Conservation (phyloP, 2,113 vertebrate species). For the Callipepla californica region DNA sequence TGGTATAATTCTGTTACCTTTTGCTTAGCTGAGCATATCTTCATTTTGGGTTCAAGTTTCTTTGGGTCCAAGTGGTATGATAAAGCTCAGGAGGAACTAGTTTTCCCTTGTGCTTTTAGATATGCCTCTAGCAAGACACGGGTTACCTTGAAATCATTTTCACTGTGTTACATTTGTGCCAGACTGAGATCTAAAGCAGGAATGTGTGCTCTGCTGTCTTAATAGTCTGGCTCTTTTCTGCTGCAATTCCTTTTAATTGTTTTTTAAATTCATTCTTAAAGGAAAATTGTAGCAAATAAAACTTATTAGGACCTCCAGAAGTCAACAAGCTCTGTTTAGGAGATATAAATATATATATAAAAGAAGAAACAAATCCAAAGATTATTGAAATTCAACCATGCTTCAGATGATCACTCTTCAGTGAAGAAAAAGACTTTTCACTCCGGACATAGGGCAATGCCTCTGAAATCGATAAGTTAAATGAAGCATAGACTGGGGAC, state of each 20-base stretch:
- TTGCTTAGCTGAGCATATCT: not conserved
- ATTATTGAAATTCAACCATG: constrained; percentile 20
- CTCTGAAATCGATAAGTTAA: constrained; percentile 64
- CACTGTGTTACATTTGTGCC: not conserved
- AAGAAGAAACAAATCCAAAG: not conserved
- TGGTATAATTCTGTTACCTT: not conserved
- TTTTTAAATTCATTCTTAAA: not conserved
- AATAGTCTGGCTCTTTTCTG: not conserved
- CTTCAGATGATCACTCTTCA: constrained; percentile 23
- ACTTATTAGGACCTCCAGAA: not conserved
- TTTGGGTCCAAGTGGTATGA: not conserved
- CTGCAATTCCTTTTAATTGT: not conserved
- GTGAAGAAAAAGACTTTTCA: constrained; percentile 38
- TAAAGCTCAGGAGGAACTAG: not conserved
- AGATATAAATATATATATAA: not conserved
- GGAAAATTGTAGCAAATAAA: not conserved
- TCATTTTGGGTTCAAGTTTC: not conserved
- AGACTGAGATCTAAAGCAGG: not conserved
- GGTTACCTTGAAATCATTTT: not conserved
- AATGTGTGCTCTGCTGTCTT: not conserved
- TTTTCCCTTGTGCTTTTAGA: not conserved
- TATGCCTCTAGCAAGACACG: not conserved
- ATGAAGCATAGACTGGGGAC: constrained; percentile 62
- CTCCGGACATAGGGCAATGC: not conserved
- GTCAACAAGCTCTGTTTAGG: not conserved